Base-by-base conservation (phyloP, 2,797 vertebrate genomes). In the Selene dorsalis region DNA sequence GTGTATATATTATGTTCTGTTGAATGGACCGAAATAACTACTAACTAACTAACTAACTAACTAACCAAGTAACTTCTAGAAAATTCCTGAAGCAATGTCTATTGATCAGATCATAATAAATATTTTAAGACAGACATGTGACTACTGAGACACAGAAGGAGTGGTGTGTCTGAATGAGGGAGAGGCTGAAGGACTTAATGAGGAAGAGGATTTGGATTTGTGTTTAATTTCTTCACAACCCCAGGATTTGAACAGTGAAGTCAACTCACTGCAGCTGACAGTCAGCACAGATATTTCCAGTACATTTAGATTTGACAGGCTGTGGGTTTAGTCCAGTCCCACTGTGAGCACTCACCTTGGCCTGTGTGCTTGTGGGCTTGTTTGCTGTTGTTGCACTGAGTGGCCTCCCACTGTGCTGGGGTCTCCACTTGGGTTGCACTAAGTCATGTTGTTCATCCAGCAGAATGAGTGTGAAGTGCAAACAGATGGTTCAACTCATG, bases 401-500 rank as follows among this genome's bases (percentile, higher is more conserved):
- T 90, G 86, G 72, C 28, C n/a, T 75, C 86, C 68, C 63, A 69
- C 85, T 85, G 86, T 67, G 77, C 53, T 2, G 69, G 55, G 45
- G 43, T 47, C 62, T 62, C 73, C 10, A 53, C 13, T 63, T 6
- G 1, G 60, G n/a, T 41, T 38, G 26, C 9, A 50, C 28, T 45
- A 48, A 67, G 68, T 62, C 18, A 1, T 38, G 52, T 13, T 85
- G 81, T 78, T 79, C 69, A 73, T 66, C 61, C 47, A 66, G 45
- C 53, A 64, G 13, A 20, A 52, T 61, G 59, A 70, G 43, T 82
- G 69, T 53, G 26, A 58, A 32, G 50, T 73, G 45, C 24, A 61
- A 59, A 64, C 26, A 35, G 32, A 35, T 35, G 32, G 32, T 35
- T 35, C 7, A 9, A 35, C 32, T 35, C 32, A 35, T 8, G 32